phyloP scores from a whole-genome alignment of 2,888 invertebrate genomes.

The Epiblema foenella region DNA sequence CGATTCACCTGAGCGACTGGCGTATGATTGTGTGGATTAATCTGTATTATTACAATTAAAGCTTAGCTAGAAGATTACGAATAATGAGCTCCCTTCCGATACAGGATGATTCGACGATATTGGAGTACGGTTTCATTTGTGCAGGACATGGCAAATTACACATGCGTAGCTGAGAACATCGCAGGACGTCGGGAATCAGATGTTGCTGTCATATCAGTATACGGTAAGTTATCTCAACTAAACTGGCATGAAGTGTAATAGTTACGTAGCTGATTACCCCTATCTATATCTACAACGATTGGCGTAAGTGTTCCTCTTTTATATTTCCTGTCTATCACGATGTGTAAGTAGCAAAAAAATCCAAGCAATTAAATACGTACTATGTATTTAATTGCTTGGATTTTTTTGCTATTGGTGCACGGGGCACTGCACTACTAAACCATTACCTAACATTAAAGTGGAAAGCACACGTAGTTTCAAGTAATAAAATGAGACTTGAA shows the following conservation, averaged over 20 bases:
- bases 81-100: background rate
- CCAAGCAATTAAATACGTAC: too few relatives aligned
- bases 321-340: constrained; percentile 4
- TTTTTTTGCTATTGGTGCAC: background rate
- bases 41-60: constrained; percentile 20
- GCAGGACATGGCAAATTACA: constrained; percentile 96
- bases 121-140: background rate
- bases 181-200: constrained; percentile 93
- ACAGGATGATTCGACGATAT: background rate
- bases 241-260: too few relatives aligned
- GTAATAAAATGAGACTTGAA: background rate
- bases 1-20: constrained; percentile 34
- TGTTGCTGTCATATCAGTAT: constrained; percentile 94
- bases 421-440: background rate
- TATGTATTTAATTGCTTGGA: background rate
- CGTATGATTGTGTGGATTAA: constrained; percentile 32
- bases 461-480: background rate
- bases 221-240: constrained; percentile 87
- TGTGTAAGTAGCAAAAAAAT: background rate
- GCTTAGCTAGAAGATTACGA: constrained; percentile 14
- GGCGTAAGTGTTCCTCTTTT: background rate
- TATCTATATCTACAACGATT: background rate
- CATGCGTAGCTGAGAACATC: constrained; percentile 96
- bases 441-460: background rate
- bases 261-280: too few relatives aligned